Conservation (phyloP, 2,888 invertebrate species). For the Meganola albula region DNA sequence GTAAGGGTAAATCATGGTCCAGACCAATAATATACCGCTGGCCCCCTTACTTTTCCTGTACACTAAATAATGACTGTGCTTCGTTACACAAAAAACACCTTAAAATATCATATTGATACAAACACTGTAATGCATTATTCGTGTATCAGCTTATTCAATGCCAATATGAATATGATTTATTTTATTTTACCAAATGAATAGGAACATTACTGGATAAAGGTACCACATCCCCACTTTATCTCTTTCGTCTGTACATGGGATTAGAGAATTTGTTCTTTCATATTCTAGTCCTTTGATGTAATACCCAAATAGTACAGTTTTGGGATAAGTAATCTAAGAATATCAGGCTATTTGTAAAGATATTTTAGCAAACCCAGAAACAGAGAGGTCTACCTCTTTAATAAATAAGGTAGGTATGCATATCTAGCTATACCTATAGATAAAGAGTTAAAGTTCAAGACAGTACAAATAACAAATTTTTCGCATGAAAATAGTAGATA, state of each 20-base stretch:
- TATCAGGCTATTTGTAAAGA: too few species aligned
- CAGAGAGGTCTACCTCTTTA: too few species aligned
- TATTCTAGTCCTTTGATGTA: conserved; percentile 11
- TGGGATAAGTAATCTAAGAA: background rate
- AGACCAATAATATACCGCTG: too few species aligned
- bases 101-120: conserved; percentile 29
- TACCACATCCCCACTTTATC: too few species aligned
- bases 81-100: conserved; percentile 41
- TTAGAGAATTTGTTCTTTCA: background rate
- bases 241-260: conserved; percentile 7
- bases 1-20: too few species aligned
- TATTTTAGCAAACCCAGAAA: too few species aligned
- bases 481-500: too few species aligned
- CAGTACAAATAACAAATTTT: too few species aligned
- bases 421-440: too few species aligned
- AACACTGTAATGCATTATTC: conserved; percentile 59
- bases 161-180: conserved; percentile 55
- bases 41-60: conserved; percentile 18
- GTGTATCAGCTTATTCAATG: conserved; percentile 47
- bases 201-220: too few species aligned
- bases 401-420: too few species aligned
- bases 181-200: conserved; percentile 13
- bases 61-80: conserved; percentile 40
- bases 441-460: too few species aligned
- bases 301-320: conserved; percentile 8